Evolutionary conservation across 1,140 invertebrate species (phyloP).

Genomic region (Cyclina sinensis): DNA sequence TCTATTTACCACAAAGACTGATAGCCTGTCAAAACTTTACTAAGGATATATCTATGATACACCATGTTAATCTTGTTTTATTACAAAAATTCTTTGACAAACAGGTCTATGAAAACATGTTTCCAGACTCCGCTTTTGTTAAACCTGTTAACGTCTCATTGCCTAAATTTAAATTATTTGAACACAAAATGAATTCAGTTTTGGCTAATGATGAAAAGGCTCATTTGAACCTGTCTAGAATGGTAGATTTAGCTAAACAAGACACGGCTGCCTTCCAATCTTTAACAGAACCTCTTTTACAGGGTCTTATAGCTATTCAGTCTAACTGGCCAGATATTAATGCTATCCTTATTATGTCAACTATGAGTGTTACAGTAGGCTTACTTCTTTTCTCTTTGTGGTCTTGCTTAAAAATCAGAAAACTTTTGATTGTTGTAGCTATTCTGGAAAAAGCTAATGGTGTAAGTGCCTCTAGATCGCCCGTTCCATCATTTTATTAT

Average conservation of each 20-base stretch:
- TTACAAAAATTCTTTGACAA: conserved; percentile 24
- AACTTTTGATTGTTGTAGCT: neutral
- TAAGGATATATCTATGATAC: neutral
- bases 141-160: conserved; percentile 4
- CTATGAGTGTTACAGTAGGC: neutral
- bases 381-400: neutral
- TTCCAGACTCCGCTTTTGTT: conserved; percentile 19
- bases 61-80: conserved; percentile 19
- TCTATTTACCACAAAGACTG: conserved; percentile 30
- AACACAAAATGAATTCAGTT: conserved; percentile 6
- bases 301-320: neutral
- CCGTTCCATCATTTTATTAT: neutral
- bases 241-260: conserved; percentile 44
- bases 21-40: conserved; percentile 2
- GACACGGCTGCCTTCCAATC: conserved; percentile 20
- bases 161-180: neutral
- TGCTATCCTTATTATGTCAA: neutral
- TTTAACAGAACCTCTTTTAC: conserved; percentile 25
- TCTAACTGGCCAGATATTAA: conserved; percentile 8
- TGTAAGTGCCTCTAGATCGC: neutral
- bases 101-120: neutral
- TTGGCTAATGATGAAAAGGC: conserved; percentile 3
- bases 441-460: conserved; percentile 1
- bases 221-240: conserved; percentile 33
- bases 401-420: neutral